Conservation (phyloP, 2,113 vertebrate species). For the Otus sunia region DNA sequence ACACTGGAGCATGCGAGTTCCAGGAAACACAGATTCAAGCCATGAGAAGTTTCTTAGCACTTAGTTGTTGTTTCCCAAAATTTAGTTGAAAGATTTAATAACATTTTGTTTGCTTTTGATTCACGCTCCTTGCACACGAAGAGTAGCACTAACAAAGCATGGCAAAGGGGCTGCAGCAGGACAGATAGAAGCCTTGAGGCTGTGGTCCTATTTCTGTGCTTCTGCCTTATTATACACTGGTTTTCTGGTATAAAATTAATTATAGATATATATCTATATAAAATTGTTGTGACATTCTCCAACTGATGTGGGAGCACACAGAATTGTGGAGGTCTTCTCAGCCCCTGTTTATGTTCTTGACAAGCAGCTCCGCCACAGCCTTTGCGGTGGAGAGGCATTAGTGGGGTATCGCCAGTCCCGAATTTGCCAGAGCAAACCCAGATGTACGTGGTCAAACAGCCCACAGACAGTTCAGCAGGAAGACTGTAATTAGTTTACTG, state of each 20-base stretch:
- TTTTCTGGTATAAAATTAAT: background rate
- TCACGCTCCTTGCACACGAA: background rate
- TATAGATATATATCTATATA: background rate
- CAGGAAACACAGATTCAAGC: background rate
- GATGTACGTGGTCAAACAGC: background rate
- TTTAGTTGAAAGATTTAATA: background rate
- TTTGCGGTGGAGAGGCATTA: background rate
- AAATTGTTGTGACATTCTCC: background rate
- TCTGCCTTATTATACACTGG: background rate
- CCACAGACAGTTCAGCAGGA: background rate
- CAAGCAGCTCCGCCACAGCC: background rate
- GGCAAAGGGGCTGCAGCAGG: background rate
- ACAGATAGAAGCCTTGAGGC: background rate
- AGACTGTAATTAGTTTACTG: background rate
- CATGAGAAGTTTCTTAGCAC: background rate
- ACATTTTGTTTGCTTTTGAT: background rate
- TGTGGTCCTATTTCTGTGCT: background rate
- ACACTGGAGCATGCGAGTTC: background rate
- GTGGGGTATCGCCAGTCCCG: background rate
- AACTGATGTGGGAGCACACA: background rate
- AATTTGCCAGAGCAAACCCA: background rate
- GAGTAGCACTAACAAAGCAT: background rate
- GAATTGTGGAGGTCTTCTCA: background rate
- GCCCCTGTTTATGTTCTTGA: background rate
- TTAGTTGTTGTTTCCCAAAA: background rate